Evolutionary conservation across 2,888 invertebrate genomes (phyloP), one percentile per base, ranked within the genome.

Genomic region (Scotopteryx bipunctaria): DNA sequence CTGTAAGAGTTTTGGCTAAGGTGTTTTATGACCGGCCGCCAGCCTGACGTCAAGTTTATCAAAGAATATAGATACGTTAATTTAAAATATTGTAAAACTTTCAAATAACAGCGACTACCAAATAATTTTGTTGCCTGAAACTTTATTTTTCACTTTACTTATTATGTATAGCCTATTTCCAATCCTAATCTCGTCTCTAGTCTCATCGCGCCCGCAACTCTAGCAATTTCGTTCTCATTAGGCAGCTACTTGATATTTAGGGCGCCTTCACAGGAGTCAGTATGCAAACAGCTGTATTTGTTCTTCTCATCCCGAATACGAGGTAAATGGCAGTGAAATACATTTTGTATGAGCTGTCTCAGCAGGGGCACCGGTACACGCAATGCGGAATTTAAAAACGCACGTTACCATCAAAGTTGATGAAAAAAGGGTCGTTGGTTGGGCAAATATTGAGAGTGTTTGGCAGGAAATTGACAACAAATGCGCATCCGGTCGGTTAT

Each of bases 341-440:
- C 69, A 75, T 78, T 80, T 78, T 81, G 67, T 68, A 76, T 78
- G 71, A 78, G 74, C 75, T 74, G 69, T 69, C 67, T 80, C 83
- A 83, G 80, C 81, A 70, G 52, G 52, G 55, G 49, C 37, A 46
- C 46, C 54, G 52, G 52, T 55, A 55, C 60, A 66, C 64, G 61
- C 56, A 47, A 51, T 57, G 59, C 61, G 66, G 62, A 72, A 68
- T 46, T 69, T 66, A 68, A 70, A 73, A 75, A 67, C 69, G 64
- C 63, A 67, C 55, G 63, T 63, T 66, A 65, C 69, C 75, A 73
- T 77, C 71, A 76, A 73, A 76, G 73, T 76, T 67, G 56, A 61
- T 58, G 51, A 49, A 69, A 61, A 62, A 69, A 65, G 57, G 59
- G 59, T 57, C 63, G 56, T 66, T 63, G 43, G 57, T 43, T 40